Evolutionary conservation across 2,113 vertebrate genomes (phyloP).

Genomic region (Bos indicus): DNA sequence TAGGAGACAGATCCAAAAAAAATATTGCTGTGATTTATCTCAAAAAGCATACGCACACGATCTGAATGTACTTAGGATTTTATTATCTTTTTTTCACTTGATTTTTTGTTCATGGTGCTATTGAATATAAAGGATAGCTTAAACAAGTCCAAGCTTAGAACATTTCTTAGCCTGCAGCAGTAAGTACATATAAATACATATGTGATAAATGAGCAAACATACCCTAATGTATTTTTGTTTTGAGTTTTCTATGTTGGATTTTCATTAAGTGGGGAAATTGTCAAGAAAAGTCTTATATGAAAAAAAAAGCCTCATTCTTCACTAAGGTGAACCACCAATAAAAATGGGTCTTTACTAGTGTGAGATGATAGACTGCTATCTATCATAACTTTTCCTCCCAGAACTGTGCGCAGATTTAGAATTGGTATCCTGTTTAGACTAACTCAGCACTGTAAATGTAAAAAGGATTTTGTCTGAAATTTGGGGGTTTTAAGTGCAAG

Average conservation of each 20-base stretch:
- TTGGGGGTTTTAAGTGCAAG: background rate
- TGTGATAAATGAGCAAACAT: background rate
- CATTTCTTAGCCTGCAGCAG: background rate
- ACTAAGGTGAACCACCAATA: background rate
- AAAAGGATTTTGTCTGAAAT: background rate
- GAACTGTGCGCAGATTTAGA: background rate
- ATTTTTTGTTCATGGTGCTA: background rate
- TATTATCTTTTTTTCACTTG: background rate
- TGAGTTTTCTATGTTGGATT: background rate
- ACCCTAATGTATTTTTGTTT: background rate
- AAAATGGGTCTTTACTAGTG: background rate
- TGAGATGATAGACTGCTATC: background rate
- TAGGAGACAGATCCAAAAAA: background rate
- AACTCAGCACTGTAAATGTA: background rate
- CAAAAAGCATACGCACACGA: background rate
- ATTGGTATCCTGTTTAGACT: background rate
- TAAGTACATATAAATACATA: background rate
- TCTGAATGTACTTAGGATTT: background rate
- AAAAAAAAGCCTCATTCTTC: background rate
- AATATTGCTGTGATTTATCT: background rate
- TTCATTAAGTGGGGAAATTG: background rate
- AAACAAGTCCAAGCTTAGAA: background rate
- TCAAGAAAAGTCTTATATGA: background rate
- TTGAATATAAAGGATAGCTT: slow-evolving; percentile 1
- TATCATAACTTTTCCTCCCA: background rate